A percentile compares a stretch with the other conserved stretches of the same genome.
Conservation (phyloP, 2,888 invertebrate species). For the Mythimna loreyi region DNA sequence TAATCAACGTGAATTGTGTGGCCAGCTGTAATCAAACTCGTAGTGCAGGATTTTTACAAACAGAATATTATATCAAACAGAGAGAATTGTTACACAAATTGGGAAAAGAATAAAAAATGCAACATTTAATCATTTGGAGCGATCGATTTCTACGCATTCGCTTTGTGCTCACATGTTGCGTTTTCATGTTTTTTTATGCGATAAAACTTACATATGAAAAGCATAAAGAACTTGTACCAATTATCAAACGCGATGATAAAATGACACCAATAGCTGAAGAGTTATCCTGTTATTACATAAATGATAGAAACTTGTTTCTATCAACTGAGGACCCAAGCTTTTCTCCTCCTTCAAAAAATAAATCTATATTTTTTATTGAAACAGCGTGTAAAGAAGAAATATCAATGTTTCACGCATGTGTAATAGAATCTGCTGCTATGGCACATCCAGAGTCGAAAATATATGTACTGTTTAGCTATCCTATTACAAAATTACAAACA, state of each 20-base stretch:
- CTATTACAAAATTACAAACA: slow-evolving; percentile 4
- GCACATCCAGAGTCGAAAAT: slow-evolving; percentile 8
- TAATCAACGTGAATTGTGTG: slow-evolving; percentile 1
- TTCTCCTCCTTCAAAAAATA: slow-evolving; percentile 23
- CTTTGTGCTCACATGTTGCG: slow-evolving; percentile 2
- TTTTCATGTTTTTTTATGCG: not conserved
- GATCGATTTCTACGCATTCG: not conserved
- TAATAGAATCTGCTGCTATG: slow-evolving; percentile 26
- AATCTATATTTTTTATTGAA: slow-evolving; percentile 37
- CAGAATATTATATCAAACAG: slow-evolving; percentile 2
- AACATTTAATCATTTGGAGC: not conserved
- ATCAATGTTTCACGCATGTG: slow-evolving; percentile 28
- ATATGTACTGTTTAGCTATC: slow-evolving; percentile 19
- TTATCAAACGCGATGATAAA: not conserved
- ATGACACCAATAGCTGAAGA: not conserved
- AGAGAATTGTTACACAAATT: not conserved
- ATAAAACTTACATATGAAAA: not conserved
- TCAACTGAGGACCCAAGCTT: slow-evolving; percentile 18
- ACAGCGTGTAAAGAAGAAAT: slow-evolving; percentile 8
- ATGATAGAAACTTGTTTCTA: slow-evolving; percentile 3
- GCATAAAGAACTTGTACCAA: not conserved
- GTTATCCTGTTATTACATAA: slow-evolving; percentile 17
- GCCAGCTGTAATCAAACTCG: not conserved
- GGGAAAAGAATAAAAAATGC: slow-evolving; percentile 8
- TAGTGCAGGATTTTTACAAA: slow-evolving; percentile 15